A percentile compares a stretch with the other conserved stretches of the same genome.
phyloP scores from a whole-genome alignment of 2,888 invertebrate species.

The Drosophila conformis region DNA sequence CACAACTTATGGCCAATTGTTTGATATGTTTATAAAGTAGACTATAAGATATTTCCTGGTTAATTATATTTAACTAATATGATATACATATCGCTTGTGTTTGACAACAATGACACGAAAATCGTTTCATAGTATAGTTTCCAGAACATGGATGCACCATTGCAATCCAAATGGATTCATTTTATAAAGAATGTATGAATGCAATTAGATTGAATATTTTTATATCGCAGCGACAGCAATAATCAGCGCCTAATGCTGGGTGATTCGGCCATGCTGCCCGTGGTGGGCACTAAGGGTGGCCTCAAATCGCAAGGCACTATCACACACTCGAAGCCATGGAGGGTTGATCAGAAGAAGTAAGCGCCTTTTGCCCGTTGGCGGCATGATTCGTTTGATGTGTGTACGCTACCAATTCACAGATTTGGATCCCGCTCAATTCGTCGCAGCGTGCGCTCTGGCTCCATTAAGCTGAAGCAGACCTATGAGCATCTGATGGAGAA shows the following conservation, averaged over 20 bases:
- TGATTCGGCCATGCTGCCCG: conserved; percentile 96
- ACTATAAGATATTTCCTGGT: background rate
- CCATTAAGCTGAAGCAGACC: conserved; percentile 97
- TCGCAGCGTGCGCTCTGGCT: conserved; percentile 95
- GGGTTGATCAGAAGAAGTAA: conserved; percentile 95
- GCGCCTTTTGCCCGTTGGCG: conserved; percentile 44
- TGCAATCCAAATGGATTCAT: background rate
- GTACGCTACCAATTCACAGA: conserved; percentile 83
- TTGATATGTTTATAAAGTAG: background rate
- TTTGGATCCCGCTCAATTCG: conserved; percentile 95
- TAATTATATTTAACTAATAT: background rate
- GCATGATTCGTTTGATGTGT: conserved; percentile 69
- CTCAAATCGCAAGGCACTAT: conserved; percentile 95
- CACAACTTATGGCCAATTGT: background rate
- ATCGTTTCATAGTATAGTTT: background rate
- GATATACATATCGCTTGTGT: background rate
- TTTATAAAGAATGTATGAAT: background rate
- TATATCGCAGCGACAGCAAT: conserved; percentile 91
- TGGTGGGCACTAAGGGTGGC: conserved; percentile 91
- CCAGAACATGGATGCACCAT: background rate
- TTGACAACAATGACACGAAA: background rate
- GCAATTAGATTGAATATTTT: background rate
- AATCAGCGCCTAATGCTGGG: conserved; percentile 96
- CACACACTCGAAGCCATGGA: conserved; percentile 93
- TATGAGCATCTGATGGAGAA: conserved; percentile 98